These are phyloP conservation scores for Pollachius pollachius DNA, from an alignment of 2,113 vertebrate genomes.

Conservation along the genomic window DNA sequence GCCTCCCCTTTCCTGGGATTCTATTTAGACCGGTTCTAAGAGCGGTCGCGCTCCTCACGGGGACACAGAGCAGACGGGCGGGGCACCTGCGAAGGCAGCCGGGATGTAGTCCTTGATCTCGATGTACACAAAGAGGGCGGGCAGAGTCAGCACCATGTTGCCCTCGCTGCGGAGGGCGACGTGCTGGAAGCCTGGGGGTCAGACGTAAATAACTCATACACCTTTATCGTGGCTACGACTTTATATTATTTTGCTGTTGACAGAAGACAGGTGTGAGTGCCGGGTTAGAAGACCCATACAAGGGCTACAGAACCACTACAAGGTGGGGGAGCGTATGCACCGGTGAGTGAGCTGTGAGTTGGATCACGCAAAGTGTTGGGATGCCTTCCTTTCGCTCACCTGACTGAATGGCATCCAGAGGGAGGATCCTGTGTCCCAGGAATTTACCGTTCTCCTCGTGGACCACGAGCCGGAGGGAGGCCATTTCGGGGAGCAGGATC, in stretches of 20 bases:
- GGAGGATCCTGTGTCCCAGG: conserved; percentile 92
- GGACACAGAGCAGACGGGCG: no score
- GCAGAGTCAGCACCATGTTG: conserved; percentile 91
- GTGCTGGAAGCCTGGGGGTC: conserved; percentile 87
- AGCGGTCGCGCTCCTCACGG: no score
- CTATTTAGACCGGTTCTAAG: no score
- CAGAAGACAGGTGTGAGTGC: background rate
- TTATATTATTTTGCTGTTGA: background rate
- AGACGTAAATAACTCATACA: conserved; percentile 15
- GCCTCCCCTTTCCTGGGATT: no score
- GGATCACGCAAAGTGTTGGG: background rate
- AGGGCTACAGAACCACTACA: no score
- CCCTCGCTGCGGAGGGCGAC: conserved; percentile 89
- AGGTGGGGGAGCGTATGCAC: background rate
- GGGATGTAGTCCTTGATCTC: conserved; percentile 97
- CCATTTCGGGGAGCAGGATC: conserved; percentile 93
- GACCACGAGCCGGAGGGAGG: conserved; percentile 85
- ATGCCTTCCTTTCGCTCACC: conserved; percentile 67
- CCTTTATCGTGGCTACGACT: background rate
- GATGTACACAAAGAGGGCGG: conserved; percentile 88
- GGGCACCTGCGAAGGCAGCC: conserved; percentile 89
- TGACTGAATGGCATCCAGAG: conserved; percentile 85
- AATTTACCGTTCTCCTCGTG: conserved; percentile 94
- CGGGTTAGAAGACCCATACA: background rate
- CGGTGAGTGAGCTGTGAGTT: background rate